Conservation (phyloP, 2,888 invertebrate species). For the Thalpophila matura region DNA sequence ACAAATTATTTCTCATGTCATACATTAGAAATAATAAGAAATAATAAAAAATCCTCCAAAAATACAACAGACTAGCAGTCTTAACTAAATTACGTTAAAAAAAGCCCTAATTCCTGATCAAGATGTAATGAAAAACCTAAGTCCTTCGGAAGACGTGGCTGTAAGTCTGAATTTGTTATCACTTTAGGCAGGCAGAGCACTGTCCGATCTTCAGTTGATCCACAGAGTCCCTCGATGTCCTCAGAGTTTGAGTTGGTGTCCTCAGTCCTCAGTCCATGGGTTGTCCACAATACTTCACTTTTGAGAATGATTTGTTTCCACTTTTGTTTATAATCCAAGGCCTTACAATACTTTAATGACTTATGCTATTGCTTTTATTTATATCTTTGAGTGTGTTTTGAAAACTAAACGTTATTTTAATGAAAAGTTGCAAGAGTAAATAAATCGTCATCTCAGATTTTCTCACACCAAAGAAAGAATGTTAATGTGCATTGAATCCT, state of each 20-base stretch:
- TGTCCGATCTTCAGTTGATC: slow-evolving; percentile 22
- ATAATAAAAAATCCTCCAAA: not conserved
- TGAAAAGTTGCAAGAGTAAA: slow-evolving; percentile 10
- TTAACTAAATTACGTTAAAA: not conserved
- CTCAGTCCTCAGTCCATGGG: slow-evolving; percentile 12
- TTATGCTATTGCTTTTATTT: not conserved
- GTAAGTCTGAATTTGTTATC: not conserved
- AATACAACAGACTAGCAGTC: not conserved
- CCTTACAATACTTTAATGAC: not conserved
- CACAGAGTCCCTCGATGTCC: slow-evolving; percentile 39
- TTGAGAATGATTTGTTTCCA: slow-evolving; percentile 10
- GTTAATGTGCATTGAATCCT: slow-evolving; percentile 23
- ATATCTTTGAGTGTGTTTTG: not conserved
- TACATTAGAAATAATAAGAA: not conserved
- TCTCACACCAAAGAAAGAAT: slow-evolving; percentile 16
- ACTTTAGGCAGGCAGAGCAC: slow-evolving; percentile 9
- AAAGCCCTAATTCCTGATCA: not conserved
- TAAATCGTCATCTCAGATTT: not conserved
- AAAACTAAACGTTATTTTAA: not conserved
- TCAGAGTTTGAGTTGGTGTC: slow-evolving; percentile 9
- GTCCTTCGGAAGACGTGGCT: not conserved
- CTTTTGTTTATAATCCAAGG: slow-evolving; percentile 10
- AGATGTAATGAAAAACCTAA: not conserved
- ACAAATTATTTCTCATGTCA: not conserved
- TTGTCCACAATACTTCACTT: slow-evolving; percentile 23